Percentiles rank a stretch among this genome's conserved stretches.
phyloP scores from a whole-genome alignment of 2,113 vertebrate species.

The Cyprinodon tularosa region DNA sequence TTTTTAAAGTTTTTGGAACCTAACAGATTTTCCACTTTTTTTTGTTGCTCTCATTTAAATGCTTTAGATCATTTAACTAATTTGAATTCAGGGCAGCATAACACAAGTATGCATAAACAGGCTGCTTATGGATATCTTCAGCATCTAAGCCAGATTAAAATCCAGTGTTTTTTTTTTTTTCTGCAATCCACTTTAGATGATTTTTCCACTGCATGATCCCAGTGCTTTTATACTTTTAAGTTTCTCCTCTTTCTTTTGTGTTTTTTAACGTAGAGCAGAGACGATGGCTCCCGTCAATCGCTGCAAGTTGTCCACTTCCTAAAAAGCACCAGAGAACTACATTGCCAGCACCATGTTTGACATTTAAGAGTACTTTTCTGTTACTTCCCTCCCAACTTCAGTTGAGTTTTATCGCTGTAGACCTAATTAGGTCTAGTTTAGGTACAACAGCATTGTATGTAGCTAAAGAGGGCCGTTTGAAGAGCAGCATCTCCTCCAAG shows the following conservation, averaged over 20 bases:
- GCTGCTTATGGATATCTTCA: not conserved
- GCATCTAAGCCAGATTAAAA: not conserved
- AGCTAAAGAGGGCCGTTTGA: not conserved
- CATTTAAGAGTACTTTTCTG: too few species aligned
- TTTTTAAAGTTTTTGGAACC: too few species aligned
- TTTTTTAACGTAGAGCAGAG: too few species aligned
- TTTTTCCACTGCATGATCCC: too few species aligned
- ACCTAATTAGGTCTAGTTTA: not conserved
- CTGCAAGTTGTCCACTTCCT: too few species aligned
- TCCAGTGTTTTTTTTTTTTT: not conserved
- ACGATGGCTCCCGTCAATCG: too few species aligned
- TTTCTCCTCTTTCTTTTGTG: too few species aligned
- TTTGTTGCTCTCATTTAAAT: not conserved
- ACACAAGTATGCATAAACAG: not conserved
- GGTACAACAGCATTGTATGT: not conserved
- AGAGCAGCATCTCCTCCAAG: slow-evolving; percentile 21
- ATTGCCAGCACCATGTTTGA: too few species aligned
- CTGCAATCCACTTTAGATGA: too few species aligned
- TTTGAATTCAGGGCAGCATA: not conserved
- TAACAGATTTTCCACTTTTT: not conserved
- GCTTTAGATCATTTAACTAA: not conserved
- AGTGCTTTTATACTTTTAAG: too few species aligned
- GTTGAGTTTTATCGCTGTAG: not conserved
- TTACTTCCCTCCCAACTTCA: too few species aligned
- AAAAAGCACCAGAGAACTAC: too few species aligned